Evolutionary conservation across 2,113 vertebrate species (phyloP).

Genomic region (Cyanistes caeruleus): DNA sequence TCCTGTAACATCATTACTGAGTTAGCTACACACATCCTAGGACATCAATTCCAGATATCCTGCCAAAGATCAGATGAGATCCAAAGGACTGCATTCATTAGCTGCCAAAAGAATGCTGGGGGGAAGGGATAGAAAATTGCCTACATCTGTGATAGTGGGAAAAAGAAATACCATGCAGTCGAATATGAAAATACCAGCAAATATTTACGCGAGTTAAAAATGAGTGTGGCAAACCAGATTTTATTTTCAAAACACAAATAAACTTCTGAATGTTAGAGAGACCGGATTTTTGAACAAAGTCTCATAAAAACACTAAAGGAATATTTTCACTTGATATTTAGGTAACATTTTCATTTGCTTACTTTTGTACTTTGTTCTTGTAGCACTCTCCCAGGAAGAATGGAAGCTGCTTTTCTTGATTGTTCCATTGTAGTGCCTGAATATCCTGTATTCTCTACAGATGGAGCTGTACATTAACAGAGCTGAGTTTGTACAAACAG

Average conservation of each 20-base stretch:
- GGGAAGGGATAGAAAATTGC: slow-evolving; percentile 48
- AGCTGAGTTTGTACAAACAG: slow-evolving; percentile 48
- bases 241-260: slow-evolving; percentile 19
- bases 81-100: slow-evolving; percentile 57
- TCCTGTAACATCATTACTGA: slow-evolving; percentile 52
- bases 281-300: background rate
- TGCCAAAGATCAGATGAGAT: slow-evolving; percentile 62
- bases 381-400: slow-evolving; percentile 23
- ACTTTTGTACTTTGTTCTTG: background rate
- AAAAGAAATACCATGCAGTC: background rate
- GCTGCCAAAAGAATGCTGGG: slow-evolving; percentile 46
- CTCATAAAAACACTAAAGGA: background rate
- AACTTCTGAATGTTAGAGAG: background rate
- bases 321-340: slow-evolving; percentile 8
- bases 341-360: slow-evolving; percentile 33
- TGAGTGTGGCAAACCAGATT: background rate
- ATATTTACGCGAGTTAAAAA: slow-evolving; percentile 54
- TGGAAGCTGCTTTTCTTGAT: slow-evolving; percentile 5
- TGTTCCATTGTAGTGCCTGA: slow-evolving; percentile 19
- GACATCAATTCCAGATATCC: slow-evolving; percentile 49
- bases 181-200: slow-evolving; percentile 61
- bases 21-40: slow-evolving; percentile 57
- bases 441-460: slow-evolving; percentile 34
- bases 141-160: slow-evolving; percentile 49
- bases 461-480: slow-evolving; percentile 54